Conservation (phyloP, 2,888 invertebrate species). For the Ellobium chinense region DNA sequence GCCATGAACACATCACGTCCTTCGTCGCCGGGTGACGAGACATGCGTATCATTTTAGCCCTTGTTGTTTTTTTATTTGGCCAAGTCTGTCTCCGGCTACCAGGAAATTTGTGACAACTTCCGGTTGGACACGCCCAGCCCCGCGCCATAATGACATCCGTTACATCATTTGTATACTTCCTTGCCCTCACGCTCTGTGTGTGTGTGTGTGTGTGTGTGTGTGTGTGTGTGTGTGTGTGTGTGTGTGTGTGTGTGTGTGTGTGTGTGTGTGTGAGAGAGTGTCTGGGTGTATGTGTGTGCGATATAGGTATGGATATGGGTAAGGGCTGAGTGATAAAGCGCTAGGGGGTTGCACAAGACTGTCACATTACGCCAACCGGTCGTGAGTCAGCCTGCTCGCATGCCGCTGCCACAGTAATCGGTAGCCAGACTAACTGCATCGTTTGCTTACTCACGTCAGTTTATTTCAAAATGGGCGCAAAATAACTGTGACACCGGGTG, state of each 20-base stretch:
- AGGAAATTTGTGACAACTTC: background rate
- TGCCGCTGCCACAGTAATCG: background rate
- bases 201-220: no score
- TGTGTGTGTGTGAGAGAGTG: no score
- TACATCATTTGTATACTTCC: no score
- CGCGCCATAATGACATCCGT: background rate
- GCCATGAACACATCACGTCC: background rate
- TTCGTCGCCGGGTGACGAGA: background rate
- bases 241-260: no score
- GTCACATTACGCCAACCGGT: background rate
- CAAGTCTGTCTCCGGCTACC: background rate
- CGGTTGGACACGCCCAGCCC: conserved; percentile 7
- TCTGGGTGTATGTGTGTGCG: no score
- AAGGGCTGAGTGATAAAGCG: background rate
- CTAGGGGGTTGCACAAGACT: background rate
- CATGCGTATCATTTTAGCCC: no score
- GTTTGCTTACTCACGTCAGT: conserved; percentile 14
- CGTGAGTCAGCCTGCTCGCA: conserved; percentile 20
- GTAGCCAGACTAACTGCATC: background rate
- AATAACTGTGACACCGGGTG: conserved; percentile 25
- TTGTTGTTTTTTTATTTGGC: no score
- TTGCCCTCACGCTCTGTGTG: no score
- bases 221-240: no score
- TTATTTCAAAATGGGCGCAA: conserved; percentile 20
- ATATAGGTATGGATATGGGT: background rate